Percentiles rank a stretch among this genome's conserved stretches.
Conservation (phyloP, 2,888 invertebrate genomes). For the Notodonta dromedarius region DNA sequence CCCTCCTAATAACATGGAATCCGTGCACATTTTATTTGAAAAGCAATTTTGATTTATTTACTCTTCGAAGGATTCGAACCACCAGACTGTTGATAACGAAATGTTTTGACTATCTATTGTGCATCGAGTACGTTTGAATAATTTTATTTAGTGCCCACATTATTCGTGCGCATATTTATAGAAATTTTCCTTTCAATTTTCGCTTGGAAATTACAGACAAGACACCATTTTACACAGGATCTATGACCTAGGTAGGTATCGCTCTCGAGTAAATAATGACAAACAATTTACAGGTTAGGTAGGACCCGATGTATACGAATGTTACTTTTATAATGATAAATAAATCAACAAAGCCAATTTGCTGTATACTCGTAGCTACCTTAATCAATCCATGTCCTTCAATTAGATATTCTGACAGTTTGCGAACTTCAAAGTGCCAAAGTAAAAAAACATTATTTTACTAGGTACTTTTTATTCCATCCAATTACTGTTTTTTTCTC, state of each 20-base stretch:
- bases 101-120: slow-evolving; percentile 45
- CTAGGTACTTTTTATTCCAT: neutral
- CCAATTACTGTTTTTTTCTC: too few species aligned
- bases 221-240: neutral
- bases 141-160: slow-evolving; percentile 19
- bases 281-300: neutral
- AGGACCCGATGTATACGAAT: neutral
- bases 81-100: slow-evolving; percentile 57
- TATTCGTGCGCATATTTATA: neutral
- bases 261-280: neutral
- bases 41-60: slow-evolving; percentile 45
- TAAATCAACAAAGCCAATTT: neutral
- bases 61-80: slow-evolving; percentile 40
- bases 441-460: neutral
- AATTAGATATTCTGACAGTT: neutral
- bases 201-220: neutral
- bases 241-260: neutral
- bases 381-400: neutral
- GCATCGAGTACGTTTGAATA: slow-evolving; percentile 25
- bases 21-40: slow-evolving; percentile 40
- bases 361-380: neutral
- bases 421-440: neutral
- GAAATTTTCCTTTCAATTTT: neutral
- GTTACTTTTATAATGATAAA: neutral
- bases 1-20: slow-evolving; percentile 31